Evolutionary conservation across 1,140 invertebrate species (phyloP).

Genomic region (Zaprionus camerounensis): DNA sequence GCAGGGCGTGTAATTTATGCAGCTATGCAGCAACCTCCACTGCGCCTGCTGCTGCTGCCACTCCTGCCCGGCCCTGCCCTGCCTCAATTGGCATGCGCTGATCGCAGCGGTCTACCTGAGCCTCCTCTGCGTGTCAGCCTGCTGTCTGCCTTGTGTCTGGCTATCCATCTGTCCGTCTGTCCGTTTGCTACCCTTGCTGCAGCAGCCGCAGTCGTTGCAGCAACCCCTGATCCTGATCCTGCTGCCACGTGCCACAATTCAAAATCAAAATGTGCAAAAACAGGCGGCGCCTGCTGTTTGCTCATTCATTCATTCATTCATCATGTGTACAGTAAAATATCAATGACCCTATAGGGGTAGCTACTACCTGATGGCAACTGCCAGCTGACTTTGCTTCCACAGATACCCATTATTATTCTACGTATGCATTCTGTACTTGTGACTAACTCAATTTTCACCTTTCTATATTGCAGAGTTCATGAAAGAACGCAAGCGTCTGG

Average conservation of each 20-base stretch:
- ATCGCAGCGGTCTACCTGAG: slow-evolving; percentile 54
- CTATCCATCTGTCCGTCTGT: neutral
- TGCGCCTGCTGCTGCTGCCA: slow-evolving; percentile 25
- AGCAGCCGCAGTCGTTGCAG: slow-evolving; percentile 13
- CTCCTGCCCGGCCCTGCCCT: neutral
- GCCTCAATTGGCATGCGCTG: slow-evolving; percentile 46
- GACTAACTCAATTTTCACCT: slow-evolving; percentile 42
- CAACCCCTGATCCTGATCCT: slow-evolving; percentile 53
- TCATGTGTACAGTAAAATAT: slow-evolving; percentile 30
- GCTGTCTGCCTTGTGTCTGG: slow-evolving; percentile 1
- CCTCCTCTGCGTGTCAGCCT: slow-evolving; percentile 31
- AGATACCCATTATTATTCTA: slow-evolving; percentile 14
- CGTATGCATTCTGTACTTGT: slow-evolving; percentile 28
- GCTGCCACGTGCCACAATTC: slow-evolving; percentile 76
- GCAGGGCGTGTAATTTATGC: slow-evolving; percentile 71
- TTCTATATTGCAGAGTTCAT: slow-evolving; percentile 79
- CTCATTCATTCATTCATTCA: slow-evolving; percentile 63
- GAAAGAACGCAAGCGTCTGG: slow-evolving; percentile 83
- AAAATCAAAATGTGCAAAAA: slow-evolving; percentile 80
- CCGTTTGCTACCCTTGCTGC: slow-evolving; percentile 59
- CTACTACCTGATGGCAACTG: slow-evolving; percentile 22
- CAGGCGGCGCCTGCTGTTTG: slow-evolving; percentile 78
- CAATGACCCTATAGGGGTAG: slow-evolving; percentile 46
- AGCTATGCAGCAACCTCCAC: slow-evolving; percentile 53
- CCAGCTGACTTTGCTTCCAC: slow-evolving; percentile 68